Evolutionary conservation across 2,797 vertebrate species (phyloP), one percentile per base, ranked within the genome.

Genomic region (Adrianichthys oophorus): DNA sequence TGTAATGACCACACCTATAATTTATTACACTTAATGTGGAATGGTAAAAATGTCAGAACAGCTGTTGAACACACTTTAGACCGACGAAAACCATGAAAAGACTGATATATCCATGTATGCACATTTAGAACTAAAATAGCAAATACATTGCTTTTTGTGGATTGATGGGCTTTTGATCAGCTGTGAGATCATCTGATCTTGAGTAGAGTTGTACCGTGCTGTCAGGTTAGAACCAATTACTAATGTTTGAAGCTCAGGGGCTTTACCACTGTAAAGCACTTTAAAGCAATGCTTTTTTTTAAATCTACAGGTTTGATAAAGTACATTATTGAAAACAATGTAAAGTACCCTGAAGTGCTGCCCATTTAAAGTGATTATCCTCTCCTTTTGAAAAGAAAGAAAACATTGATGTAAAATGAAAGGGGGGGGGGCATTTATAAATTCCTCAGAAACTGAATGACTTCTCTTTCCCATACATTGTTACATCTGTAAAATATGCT

Each of bases 241-340:
- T 48, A 23, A 46, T 41, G 13, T 17, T 57, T 24, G 14, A 46
- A 26, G 16, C 37, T 57, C 13, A n/a, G 57, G 37, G 46, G 18
- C 41, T 50, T 50, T 37, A 21, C 3, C 4, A 40, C 24, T 52
- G 59, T 4, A 53, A 50, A 18, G 14, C 14, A 18, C 19, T 21
- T 21, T 21, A 1, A 21, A 21, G 19, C 19, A 21, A 21, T 3
- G 19, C 19, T 21, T 21, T 21, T 19, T 1, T 45, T 16, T 64
- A 24, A 24, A 7, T 65, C 12, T 4, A 48, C 19, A 62, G 42
- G 41, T 59, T 71, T 53, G 48, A 66, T 64, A n/a, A 50, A 59
- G 23, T 32, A 32, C 5, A 24, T 24, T 44, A 2, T 71, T 51
- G 16, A 29, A 45, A 55, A 46, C 12, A 16, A 46, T 49, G 12